Conservation (phyloP, 2,113 vertebrate genomes). For the Genyomyrus donnyi region DNA sequence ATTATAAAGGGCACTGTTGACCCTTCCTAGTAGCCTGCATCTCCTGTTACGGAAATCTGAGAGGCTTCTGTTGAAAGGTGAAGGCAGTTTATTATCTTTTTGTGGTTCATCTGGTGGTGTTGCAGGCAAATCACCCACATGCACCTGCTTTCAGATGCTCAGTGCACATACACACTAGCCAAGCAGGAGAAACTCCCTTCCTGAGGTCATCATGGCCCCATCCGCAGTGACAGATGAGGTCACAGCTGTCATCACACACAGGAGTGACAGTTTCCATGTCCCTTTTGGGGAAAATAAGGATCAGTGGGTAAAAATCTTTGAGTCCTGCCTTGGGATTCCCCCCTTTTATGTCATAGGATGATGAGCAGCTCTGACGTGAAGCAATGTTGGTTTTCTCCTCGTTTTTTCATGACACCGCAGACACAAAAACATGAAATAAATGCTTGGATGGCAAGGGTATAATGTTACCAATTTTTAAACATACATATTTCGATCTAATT, state of each 20-base stretch:
- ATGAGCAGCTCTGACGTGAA: not conserved
- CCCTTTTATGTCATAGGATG: not conserved
- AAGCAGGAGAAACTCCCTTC: not conserved
- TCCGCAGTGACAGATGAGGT: not conserved
- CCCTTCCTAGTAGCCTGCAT: not conserved
- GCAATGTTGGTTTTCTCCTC: not conserved
- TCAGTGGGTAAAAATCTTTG: not conserved
- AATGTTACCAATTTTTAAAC: not conserved
- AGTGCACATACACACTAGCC: not conserved
- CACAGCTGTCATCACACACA: not conserved
- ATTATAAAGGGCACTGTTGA: not conserved
- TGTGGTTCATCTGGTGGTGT: not conserved
- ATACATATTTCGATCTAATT: not conserved
- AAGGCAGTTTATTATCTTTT: not conserved
- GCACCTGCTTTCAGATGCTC: not conserved
- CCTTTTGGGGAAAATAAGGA: not conserved
- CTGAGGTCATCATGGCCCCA: not conserved
- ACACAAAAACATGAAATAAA: not conserved
- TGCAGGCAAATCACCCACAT: not conserved
- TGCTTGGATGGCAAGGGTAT: not conserved
- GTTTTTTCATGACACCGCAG: not conserved
- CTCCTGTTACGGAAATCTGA: slow-evolving; percentile 11
- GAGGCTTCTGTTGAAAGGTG: not conserved
- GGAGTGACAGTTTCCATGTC: not conserved
- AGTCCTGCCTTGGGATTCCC: not conserved